Evolutionary conservation across 2,113 vertebrate species (phyloP).

Genomic region (Rhabdornis inornatus): DNA sequence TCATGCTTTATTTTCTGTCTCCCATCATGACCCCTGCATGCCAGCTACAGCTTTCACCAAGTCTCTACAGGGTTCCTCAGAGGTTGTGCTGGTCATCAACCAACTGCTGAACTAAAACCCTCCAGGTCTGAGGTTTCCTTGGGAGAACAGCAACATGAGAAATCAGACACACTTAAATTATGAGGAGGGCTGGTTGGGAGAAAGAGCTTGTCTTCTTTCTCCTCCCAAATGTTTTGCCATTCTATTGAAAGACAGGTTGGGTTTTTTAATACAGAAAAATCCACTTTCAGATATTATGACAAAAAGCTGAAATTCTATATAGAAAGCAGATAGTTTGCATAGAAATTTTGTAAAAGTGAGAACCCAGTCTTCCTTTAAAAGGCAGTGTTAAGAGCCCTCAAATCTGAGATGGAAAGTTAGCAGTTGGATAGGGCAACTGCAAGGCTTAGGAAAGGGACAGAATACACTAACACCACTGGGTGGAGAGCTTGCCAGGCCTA

Average conservation of each 20-base stretch:
- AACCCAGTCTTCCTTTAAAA: neutral
- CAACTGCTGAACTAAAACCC: neutral
- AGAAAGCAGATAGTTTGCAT: neutral
- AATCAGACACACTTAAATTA: neutral
- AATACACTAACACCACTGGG: neutral
- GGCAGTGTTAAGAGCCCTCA: neutral
- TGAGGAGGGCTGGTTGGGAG: neutral
- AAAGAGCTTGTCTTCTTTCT: neutral
- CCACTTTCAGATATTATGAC: neutral
- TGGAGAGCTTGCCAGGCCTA: neutral
- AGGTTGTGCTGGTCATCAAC: neutral
- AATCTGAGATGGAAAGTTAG: neutral
- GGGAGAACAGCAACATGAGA: neutral
- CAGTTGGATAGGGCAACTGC: neutral
- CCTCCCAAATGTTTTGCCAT: neutral
- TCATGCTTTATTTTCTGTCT: neutral
- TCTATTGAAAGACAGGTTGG: neutral
- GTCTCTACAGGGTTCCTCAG: neutral
- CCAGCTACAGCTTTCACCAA: neutral
- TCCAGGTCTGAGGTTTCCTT: neutral
- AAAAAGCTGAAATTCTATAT: neutral
- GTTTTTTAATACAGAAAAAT: neutral
- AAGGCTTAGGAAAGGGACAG: neutral
- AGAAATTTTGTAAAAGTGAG: neutral
- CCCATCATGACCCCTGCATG: neutral